Evolutionary conservation across 2,797 vertebrate genomes (phyloP).

Genomic region (Pseudochromis fuscus): DNA sequence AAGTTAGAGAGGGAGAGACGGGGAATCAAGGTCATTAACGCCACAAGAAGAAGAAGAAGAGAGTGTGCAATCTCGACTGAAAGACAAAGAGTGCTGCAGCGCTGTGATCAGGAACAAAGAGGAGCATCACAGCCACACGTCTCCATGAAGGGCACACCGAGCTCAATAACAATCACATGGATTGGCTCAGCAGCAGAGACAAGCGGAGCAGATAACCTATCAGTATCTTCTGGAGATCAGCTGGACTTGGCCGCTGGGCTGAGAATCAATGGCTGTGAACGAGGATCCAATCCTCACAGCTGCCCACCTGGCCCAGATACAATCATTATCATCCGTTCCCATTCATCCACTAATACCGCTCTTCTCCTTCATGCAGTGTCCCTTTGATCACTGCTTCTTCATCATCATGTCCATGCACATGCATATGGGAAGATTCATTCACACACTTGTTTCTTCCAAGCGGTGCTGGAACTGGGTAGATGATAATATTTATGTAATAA

Average conservation of each 20-base stretch:
- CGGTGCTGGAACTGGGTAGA: neutral
- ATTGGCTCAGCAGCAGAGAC: conserved; percentile 21
- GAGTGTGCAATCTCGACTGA: neutral
- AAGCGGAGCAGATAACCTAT: conserved; percentile 40
- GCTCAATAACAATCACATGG: conserved; percentile 38
- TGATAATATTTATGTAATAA: conserved; percentile 10
- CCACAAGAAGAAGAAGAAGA: neutral
- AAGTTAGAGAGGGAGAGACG: neutral
- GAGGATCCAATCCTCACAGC: conserved; percentile 30
- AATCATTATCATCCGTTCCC: conserved; percentile 20
- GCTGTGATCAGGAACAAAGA: conserved; percentile 40
- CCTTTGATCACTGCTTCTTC: conserved; percentile 13
- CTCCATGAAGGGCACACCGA: conserved; percentile 39
- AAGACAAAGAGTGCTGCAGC: conserved; percentile 21
- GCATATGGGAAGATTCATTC: conserved; percentile 17
- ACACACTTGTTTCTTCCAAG: neutral
- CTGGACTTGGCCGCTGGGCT: conserved; percentile 27
- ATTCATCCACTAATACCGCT: conserved; percentile 20
- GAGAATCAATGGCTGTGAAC: conserved; percentile 32
- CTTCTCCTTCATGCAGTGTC: neutral
- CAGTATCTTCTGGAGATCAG: conserved; percentile 46
- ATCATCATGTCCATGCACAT: conserved; percentile 10
- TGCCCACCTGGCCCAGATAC: conserved; percentile 31
- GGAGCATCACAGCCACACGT: conserved; percentile 23
- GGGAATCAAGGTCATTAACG: neutral